Conservation (phyloP, 2,113 vertebrate species). For the Onychorhynchus coronatus region DNA sequence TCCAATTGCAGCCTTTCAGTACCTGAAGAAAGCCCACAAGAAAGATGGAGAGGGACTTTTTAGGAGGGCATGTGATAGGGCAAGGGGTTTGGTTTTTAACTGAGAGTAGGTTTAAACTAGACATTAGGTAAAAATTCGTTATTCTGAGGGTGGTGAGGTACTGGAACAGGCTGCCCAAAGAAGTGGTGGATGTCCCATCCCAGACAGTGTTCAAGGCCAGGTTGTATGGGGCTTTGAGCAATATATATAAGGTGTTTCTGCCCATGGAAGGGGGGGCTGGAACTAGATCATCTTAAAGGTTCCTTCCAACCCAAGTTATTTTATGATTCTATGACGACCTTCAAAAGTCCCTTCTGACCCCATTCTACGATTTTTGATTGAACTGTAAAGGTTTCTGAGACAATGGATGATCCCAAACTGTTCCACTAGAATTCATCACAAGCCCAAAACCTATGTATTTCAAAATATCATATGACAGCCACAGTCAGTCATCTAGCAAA, state of each 20-base stretch:
- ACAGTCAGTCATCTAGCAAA: not conserved
- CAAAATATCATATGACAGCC: not conserved
- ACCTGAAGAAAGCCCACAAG: not conserved
- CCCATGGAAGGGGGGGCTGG: rapidly evolving
- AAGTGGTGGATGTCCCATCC: not conserved
- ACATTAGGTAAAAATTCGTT: not conserved
- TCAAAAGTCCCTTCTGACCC: not conserved
- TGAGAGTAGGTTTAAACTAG: not conserved
- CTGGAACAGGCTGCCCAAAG: not conserved
- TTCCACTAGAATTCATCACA: not conserved
- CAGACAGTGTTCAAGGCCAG: not conserved
- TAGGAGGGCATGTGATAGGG: not conserved
- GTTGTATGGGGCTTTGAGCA: not conserved
- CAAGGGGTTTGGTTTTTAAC: not conserved
- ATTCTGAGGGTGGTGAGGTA: not conserved
- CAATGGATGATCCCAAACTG: not conserved
- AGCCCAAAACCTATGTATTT: not conserved
- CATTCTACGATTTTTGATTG: not conserved
- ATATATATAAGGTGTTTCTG: not conserved
- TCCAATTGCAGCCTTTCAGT: not conserved
- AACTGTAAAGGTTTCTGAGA: not conserved
- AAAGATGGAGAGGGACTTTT: not conserved
- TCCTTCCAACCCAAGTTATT: not conserved
- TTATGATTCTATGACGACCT: not conserved
- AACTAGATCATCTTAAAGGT: not conserved